Percentiles rank a stretch among this genome's conserved stretches.
Evolutionary conservation across 2,888 invertebrate genomes (phyloP).

Genomic region (Sepiola atlantica): DNA sequence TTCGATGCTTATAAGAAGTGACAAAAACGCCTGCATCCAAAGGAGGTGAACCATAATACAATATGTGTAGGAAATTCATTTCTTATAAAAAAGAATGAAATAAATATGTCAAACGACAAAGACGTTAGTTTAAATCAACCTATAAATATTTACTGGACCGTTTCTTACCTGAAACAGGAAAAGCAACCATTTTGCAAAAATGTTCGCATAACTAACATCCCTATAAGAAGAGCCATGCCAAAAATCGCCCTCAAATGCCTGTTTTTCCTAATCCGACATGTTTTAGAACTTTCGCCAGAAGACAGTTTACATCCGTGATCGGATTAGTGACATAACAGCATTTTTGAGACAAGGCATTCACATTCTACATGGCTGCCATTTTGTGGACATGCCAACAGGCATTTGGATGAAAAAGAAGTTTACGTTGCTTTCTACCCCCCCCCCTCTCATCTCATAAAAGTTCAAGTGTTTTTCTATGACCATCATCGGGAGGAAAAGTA

Average conservation of each 20-base stretch:
- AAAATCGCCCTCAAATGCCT: neutral
- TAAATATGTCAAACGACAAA: neutral
- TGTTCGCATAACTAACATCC: neutral
- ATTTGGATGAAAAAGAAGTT: slow-evolving; percentile 21
- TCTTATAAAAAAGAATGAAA: neutral
- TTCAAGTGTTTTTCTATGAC: slow-evolving; percentile 21
- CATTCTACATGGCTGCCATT: neutral
- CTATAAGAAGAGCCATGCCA: neutral
- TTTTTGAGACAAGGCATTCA: neutral
- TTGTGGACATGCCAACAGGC: slow-evolving; percentile 20
- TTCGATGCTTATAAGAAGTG: neutral
- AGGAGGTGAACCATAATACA: neutral
- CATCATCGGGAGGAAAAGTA: neutral
- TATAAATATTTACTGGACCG: neutral
- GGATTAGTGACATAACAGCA: neutral
- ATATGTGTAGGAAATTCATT: neutral
- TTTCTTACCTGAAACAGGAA: neutral
- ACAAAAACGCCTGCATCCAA: neutral
- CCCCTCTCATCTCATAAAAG: neutral
- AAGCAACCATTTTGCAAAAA: neutral
- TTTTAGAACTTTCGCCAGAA: slow-evolving; percentile 20
- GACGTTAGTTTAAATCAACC: neutral
- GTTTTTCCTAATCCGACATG: neutral
- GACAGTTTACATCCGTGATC: neutral
- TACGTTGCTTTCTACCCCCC: neutral